Conservation (phyloP, 2,797 vertebrate genomes). For the Florisuga fusca region DNA sequence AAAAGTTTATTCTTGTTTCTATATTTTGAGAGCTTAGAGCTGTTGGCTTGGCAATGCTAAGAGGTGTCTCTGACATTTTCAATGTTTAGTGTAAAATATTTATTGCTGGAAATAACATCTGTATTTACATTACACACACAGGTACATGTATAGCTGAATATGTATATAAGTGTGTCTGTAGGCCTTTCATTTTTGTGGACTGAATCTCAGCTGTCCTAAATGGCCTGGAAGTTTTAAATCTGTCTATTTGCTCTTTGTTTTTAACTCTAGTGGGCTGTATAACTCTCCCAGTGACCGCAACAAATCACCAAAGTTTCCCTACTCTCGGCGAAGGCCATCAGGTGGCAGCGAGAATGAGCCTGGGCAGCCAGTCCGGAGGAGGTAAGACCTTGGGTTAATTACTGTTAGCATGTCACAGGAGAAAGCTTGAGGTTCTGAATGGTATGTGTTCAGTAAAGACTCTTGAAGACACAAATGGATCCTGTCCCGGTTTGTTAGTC, state of each 20-base stretch:
- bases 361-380: slow-evolving; percentile 78
- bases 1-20: not conserved
- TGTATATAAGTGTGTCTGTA: not conserved
- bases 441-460: not conserved
- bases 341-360: slow-evolving; percentile 86
- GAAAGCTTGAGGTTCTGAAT: not conserved
- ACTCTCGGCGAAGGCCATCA: slow-evolving; percentile 79
- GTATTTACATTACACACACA: not conserved
- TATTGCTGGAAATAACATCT: not conserved
- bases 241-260: slow-evolving; percentile 14
- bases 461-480: not conserved
- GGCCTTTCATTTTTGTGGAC: not conserved
- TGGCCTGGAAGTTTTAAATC: not conserved
- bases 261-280: slow-evolving; percentile 82
- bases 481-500: not conserved
- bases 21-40: not conserved
- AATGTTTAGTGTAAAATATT: not conserved
- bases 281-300: slow-evolving; percentile 84
- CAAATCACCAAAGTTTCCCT: slow-evolving; percentile 89
- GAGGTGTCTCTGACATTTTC: not conserved
- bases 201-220: not conserved
- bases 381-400: slow-evolving; percentile 68
- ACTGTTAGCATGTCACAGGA: not conserved
- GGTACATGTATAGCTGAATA: rapidly evolving
- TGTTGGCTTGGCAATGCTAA: not conserved